Percentiles rank a stretch among this genome's conserved stretches.
Conservation (phyloP, 2,113 vertebrate genomes). For the Ovis canadensis region DNA sequence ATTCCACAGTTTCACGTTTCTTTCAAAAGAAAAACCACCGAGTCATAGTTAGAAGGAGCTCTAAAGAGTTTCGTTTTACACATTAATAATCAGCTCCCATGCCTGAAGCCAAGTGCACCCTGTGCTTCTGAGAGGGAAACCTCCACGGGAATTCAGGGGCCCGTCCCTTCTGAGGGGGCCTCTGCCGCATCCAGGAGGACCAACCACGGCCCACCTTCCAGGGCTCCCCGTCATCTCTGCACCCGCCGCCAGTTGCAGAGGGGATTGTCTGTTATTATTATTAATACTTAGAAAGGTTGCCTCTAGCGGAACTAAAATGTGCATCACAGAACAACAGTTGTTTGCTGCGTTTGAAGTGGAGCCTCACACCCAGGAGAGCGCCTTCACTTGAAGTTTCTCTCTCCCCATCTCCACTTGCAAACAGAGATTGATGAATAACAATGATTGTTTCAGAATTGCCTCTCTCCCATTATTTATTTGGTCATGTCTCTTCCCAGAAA, state of each 20-base stretch:
- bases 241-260: slow-evolving; percentile 45
- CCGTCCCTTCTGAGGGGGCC: slow-evolving; percentile 62
- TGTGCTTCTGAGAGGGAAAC: slow-evolving; percentile 41
- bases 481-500: slow-evolving; percentile 84
- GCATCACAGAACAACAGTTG: slow-evolving; percentile 92
- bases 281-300: slow-evolving; percentile 87
- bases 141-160: background rate
- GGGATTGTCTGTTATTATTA: slow-evolving; percentile 62
- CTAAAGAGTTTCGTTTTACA: background rate
- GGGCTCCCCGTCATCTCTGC: slow-evolving; percentile 62
- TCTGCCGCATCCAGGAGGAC: slow-evolving; percentile 59
- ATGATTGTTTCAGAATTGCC: slow-evolving; percentile 81
- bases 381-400: slow-evolving; percentile 86
- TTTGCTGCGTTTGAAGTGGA: slow-evolving; percentile 93
- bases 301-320: slow-evolving; percentile 93
- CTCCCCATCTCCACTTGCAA: slow-evolving; percentile 83
- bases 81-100: background rate
- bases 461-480: slow-evolving; percentile 90
- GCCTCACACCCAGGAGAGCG: slow-evolving; percentile 86
- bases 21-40: background rate
- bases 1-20: background rate
- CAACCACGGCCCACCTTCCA: slow-evolving; percentile 32
- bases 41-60: background rate
- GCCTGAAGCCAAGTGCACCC: background rate
- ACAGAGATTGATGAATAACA: slow-evolving; percentile 88